Evolutionary conservation across 2,113 vertebrate genomes (phyloP).

Genomic region (Neomonachus schauinslandi): DNA sequence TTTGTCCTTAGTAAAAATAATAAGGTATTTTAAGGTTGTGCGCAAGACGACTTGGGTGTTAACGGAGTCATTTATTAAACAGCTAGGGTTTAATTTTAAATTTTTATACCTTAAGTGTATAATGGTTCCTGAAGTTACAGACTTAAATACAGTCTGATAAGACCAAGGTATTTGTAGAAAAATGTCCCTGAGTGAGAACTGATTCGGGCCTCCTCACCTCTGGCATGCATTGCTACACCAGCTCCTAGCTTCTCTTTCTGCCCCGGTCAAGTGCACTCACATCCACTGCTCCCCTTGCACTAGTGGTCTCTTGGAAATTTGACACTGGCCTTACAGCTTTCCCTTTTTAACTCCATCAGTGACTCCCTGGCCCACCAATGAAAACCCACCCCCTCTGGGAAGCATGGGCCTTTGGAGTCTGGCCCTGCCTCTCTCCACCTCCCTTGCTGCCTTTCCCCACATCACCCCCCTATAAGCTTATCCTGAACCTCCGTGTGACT

Average conservation of each 20-base stretch:
- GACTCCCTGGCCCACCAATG: neutral
- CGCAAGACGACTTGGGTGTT: neutral
- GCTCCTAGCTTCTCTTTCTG: neutral
- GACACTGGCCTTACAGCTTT: fast-evolving
- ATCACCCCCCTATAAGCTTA: neutral
- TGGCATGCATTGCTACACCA: neutral
- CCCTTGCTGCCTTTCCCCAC: neutral
- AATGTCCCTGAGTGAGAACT: no score
- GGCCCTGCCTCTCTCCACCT: neutral
- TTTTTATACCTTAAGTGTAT: neutral
- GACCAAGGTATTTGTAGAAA: neutral
- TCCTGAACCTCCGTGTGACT: neutral
- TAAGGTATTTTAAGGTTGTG: neutral
- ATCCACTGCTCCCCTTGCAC: neutral
- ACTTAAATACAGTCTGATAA: neutral
- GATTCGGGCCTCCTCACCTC: neutral
- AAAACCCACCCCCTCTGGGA: neutral
- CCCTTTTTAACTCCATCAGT: neutral
- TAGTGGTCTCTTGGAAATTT: neutral
- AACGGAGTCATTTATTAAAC: neutral
- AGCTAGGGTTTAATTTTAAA: neutral
- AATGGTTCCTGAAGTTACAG: neutral
- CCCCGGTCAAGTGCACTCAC: neutral
- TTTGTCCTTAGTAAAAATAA: neutral
- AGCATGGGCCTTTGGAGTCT: neutral